Base-by-base conservation (phyloP, 2,797 vertebrate genomes). In the Crenuchus spilurus region DNA sequence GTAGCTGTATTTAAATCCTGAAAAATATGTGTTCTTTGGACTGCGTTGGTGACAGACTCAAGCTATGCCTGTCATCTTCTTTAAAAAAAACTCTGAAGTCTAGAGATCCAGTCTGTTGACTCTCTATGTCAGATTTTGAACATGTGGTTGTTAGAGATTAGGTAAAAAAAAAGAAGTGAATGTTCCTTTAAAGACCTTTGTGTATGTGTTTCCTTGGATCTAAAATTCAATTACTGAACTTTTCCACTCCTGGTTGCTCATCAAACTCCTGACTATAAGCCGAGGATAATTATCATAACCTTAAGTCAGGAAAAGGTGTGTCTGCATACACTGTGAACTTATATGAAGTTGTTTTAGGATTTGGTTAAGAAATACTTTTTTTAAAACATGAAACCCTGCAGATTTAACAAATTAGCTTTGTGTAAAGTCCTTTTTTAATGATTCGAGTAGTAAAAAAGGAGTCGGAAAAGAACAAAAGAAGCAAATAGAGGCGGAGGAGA, bases 251-350 rank as follows among this genome's bases (percentile, higher is more conserved):
- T 26, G 26, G 39, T 48, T 30, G 22, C 46, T 49, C 30, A 42
- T 42, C 24, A 55, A 42, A 58, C 35, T 35, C 30, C 35, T 67
- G 48, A 48, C 28, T 55, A 70, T 31, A 61, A 68, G 42, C 44
- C 44, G 5, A 10, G 48, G 42, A 51, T 41, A 49, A 68, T 54
- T 63, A 72, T 55, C 13, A 39, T 51, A 57, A 71, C 48, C 57
- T n/a, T 20, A 33, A 30, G 65, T 76, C 71, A 60, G 70, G 41
- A 62, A 71, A 79, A 77, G 80, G 77, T 77, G 74, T 82, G 77
- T 67, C 70, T 3, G 35, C 55, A 9, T 30, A 11, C 28, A 30
- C 24, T 51, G 18, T 67, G n/a, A 41, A 42, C 41, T 57, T 63
- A 46, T 70, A 51, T 58, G 37, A n/a, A n/a, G n/a, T n/a, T n/a